These are phyloP conservation scores for Apocheima hispidaria DNA, from an alignment of 2,888 invertebrate genomes.

Conservation along the genomic window DNA sequence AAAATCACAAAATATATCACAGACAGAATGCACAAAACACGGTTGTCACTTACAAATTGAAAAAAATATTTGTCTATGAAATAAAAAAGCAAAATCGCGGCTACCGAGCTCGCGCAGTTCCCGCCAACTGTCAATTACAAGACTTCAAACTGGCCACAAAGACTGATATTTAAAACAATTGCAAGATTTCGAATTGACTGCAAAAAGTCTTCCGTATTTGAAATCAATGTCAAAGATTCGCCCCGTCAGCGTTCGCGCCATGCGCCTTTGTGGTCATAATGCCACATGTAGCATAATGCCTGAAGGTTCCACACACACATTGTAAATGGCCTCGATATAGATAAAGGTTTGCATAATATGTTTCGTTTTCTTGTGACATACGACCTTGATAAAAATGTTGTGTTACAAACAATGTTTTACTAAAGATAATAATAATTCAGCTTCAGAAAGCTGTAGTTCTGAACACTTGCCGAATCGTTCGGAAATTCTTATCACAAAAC, in stretches of 20 bases:
- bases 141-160: not conserved
- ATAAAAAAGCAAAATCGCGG: conserved; percentile 41
- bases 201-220: conserved; percentile 57
- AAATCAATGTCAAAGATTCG: conserved; percentile 63
- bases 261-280: conserved; percentile 25
- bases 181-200: conserved; percentile 14
- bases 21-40: conserved; percentile 28
- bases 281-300: conserved; percentile 30
- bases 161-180: conserved; percentile 30
- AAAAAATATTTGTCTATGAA: conserved; percentile 44
- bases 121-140: conserved; percentile 44
- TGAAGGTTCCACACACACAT: conserved; percentile 44
- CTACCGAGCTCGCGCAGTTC: conserved; percentile 58
- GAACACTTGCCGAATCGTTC: too few relatives aligned
- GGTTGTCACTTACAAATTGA: conserved; percentile 16
- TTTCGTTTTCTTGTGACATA: conserved; percentile 46
- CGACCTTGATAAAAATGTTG: conserved; percentile 37
- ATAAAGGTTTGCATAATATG: conserved; percentile 48
- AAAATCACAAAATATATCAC: conserved; percentile 22
- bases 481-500: too few relatives aligned
- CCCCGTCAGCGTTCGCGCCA: conserved; percentile 52
- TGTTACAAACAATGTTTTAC: too few relatives aligned
- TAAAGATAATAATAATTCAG: too few relatives aligned
- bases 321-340: conserved; percentile 54
- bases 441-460: too few relatives aligned